Evolutionary conservation across 2,113 vertebrate species (phyloP).

Genomic region (Colossoma macropomum): DNA sequence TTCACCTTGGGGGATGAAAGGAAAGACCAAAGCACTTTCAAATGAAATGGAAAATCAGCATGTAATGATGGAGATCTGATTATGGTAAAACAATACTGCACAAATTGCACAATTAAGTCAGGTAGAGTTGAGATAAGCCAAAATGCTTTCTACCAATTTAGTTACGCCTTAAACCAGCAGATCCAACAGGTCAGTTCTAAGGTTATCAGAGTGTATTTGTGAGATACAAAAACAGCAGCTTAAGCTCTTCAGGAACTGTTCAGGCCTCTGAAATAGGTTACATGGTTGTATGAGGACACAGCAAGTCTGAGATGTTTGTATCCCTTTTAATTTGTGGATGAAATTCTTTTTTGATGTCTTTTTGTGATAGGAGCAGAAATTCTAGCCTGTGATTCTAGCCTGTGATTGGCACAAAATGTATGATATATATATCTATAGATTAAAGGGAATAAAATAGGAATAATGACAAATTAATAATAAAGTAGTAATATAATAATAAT

Average conservation of each 20-base stretch:
- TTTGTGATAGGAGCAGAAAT: not conserved
- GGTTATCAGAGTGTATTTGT: not conserved
- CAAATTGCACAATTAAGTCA: not conserved
- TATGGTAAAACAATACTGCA: not conserved
- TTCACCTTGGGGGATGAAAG: slow-evolving; percentile 20
- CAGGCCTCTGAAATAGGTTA: not conserved
- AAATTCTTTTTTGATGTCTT: slow-evolving; percentile 16
- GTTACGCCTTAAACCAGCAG: not conserved
- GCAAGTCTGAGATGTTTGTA: not conserved
- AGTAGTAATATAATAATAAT: too few species aligned
- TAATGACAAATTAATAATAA: too few species aligned
- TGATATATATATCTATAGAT: not conserved
- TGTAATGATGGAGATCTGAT: not conserved
- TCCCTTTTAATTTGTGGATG: slow-evolving; percentile 2
- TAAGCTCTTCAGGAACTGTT: slow-evolving; percentile 4
- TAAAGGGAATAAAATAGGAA: not conserved
- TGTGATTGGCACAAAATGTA: not conserved
- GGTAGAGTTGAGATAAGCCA: not conserved
- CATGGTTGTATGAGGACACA: not conserved
- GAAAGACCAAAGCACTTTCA: not conserved
- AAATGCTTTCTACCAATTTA: not conserved
- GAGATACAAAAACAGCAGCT: not conserved
- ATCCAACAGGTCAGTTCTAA: not conserved
- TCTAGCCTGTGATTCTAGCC: not conserved
- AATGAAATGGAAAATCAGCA: slow-evolving; percentile 1